A percentile compares a stretch with the other conserved stretches of the same genome.
These are phyloP conservation scores for Ricordea florida DNA, from an alignment of 92 coral and sea anemone genomes.

Conservation along the genomic window DNA sequence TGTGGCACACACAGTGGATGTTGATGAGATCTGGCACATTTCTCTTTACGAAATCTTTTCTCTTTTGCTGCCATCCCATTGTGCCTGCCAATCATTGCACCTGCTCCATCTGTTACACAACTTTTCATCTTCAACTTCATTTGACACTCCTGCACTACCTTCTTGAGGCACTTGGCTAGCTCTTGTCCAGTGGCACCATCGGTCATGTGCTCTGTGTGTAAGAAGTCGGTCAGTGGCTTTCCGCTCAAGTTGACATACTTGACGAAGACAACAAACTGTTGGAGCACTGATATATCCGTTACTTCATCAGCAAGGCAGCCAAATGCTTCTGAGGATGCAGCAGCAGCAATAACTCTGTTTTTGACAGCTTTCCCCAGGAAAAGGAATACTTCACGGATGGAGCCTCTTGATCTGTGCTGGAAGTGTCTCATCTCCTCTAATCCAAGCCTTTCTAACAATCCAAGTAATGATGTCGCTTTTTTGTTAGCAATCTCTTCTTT, in stretches of 20 bases:
- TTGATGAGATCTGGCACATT: too few relatives aligned
- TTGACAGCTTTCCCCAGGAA: constrained; percentile 35
- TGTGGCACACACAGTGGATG: too few relatives aligned
- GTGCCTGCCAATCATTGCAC: too few relatives aligned
- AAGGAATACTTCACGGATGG: constrained; percentile 26
- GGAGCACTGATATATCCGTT: constrained; percentile 16
- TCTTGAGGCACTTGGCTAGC: too few relatives aligned
- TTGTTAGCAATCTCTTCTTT: constrained; percentile 42
- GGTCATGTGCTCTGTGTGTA: too few relatives aligned
- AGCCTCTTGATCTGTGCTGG: constrained; percentile 28
- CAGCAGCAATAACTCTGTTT: constrained; percentile 12
- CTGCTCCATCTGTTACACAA: too few relatives aligned
- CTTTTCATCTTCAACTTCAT: too few relatives aligned
- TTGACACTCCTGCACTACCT: too few relatives aligned
- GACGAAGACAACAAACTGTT: constrained; percentile 29
- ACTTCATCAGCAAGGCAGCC: constrained; percentile 37
- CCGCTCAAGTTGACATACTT: constrained; percentile 19
- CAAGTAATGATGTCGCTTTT: constrained; percentile 15
- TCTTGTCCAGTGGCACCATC: too few relatives aligned
- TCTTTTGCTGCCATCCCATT: too few relatives aligned
- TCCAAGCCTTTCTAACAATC: constrained; percentile 28
- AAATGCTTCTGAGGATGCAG: constrained; percentile 35
- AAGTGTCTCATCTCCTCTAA: constrained; percentile 30
- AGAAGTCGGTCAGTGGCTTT: too few relatives aligned
- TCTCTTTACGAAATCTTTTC: too few relatives aligned